Conservation (phyloP, 2,888 invertebrate species). For the Drosophila cyrtoloma region DNA sequence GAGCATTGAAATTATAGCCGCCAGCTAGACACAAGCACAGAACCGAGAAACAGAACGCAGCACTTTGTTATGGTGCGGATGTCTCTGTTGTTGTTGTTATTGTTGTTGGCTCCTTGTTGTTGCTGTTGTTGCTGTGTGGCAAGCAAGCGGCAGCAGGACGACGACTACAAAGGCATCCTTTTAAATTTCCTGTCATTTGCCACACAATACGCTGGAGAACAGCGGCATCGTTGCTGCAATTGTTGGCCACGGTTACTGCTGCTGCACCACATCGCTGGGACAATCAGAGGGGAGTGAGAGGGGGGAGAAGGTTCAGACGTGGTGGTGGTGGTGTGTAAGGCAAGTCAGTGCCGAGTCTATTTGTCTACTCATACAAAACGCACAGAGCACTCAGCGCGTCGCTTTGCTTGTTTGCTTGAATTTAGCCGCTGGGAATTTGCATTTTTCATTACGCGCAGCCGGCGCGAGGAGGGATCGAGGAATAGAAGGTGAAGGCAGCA, state of each 20-base stretch:
- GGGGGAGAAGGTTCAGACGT: background rate
- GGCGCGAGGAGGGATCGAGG: slow-evolving; percentile 31
- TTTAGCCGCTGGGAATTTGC: slow-evolving; percentile 84
- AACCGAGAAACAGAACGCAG: slow-evolving; percentile 62
- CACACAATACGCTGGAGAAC: slow-evolving; percentile 79
- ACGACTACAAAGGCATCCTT: slow-evolving; percentile 81
- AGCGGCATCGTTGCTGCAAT: slow-evolving; percentile 68
- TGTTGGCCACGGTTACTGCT: slow-evolving; percentile 53
- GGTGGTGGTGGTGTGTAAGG: slow-evolving; percentile 3
- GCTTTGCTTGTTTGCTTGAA: slow-evolving; percentile 83
- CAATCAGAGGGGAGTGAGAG: background rate
- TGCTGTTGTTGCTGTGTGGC: slow-evolving; percentile 48
- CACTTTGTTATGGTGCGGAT: slow-evolving; percentile 71
- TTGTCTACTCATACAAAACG: slow-evolving; percentile 66
- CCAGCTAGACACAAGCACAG: slow-evolving; percentile 75
- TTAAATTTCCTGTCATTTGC: slow-evolving; percentile 82
- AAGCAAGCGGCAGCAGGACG: slow-evolving; percentile 48
- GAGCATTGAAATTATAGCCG: slow-evolving; percentile 81
- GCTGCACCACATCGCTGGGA: slow-evolving; percentile 28
- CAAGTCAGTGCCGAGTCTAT: slow-evolving; percentile 68
- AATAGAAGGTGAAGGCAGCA: slow-evolving; percentile 3
- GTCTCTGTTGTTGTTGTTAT: slow-evolving; percentile 43
- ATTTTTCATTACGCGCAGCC: slow-evolving; percentile 83
- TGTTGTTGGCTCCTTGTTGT: slow-evolving; percentile 27
- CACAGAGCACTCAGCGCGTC: slow-evolving; percentile 69